Conservation (phyloP, 2,113 vertebrate species). For the Gobio gobio region DNA sequence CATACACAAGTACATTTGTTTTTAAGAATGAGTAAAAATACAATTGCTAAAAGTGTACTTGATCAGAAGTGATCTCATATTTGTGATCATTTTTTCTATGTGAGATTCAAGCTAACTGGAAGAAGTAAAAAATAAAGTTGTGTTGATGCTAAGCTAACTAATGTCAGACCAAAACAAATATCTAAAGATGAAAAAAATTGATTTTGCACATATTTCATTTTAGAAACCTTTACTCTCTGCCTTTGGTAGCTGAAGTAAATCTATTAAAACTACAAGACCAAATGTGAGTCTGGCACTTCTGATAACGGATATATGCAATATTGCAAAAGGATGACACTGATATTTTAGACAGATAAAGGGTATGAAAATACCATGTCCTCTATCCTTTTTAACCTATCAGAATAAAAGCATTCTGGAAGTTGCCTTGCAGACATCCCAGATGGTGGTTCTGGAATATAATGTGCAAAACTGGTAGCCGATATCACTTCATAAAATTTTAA, state of each 20-base stretch:
- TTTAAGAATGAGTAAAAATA: neutral
- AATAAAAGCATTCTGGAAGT: neutral
- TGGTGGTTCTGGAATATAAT: constrained; percentile 8
- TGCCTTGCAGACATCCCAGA: constrained; percentile 4
- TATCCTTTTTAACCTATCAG: neutral
- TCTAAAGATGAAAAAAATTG: neutral
- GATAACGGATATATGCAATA: constrained; percentile 33
- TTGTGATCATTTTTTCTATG: neutral
- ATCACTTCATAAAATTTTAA: constrained; percentile 10
- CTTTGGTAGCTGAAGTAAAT: constrained; percentile 20
- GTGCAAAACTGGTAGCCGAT: constrained; percentile 23
- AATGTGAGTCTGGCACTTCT: constrained; percentile 35
- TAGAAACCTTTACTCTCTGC: constrained; percentile 1
- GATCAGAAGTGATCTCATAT: neutral
- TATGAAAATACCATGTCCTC: constrained; percentile 30
- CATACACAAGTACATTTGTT: no score
- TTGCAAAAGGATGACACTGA: constrained; percentile 36
- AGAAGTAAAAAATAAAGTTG: neutral
- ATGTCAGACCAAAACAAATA: neutral
- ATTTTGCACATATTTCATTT: neutral
- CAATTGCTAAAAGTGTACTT: neutral
- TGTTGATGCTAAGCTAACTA: neutral
- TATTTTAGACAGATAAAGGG: constrained; percentile 32
- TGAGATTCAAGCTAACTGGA: neutral
- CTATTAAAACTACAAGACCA: constrained; percentile 35